Base-by-base conservation (phyloP, 2,113 vertebrate species). In the Actinemys pallida region DNA sequence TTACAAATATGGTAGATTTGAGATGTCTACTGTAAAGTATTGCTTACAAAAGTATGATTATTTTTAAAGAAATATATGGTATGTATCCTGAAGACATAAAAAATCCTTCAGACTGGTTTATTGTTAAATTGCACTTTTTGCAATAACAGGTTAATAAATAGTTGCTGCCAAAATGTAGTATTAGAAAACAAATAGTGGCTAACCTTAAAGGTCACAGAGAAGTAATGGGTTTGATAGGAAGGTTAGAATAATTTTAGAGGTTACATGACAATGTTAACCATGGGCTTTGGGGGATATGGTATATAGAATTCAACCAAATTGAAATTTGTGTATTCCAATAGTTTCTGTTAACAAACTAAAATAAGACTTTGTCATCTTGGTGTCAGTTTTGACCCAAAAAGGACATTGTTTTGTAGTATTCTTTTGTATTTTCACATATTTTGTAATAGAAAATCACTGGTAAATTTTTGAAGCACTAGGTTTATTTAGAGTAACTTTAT, bases 21-120 rank as follows among this genome's bases (percentile, higher is more conserved):
- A 98, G 98, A 98, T 98, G 98, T 98, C 98, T 98, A 98, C 98
- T 99, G 98, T 98, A 98, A 98, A 99, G 98, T 98, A 98, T 98
- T 98, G 98, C 98, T 98, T 98, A 98, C 97, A 98, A 98, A 98
- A 98, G 97, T 98, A 98, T 98, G 97, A 98, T 98, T 98, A 98
- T 98, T 98, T 98, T 98, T 98, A 98, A 98, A 98, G 97, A 98
- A 98, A 98, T 98, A 98, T 98, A 98, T 98, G 98, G 98, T 99
- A 98, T 98, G 98, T 98, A 98, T 98, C 98, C 97, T 98, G 97
- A 98, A 98, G 97, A 98, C 96, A 96, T 98, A 98, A 98, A 97
- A 98, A 98, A 98, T 98, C 97, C 97, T 98, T 98, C 98, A 98
- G 98, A 98, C 98, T 98, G 98, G 97, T 98, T 98, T 98, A 98